Percentiles rank a stretch among this genome's conserved stretches.
These are phyloP conservation scores for Seriola dumerili DNA, from an alignment of 2,113 vertebrate genomes.

Conservation along the genomic window DNA sequence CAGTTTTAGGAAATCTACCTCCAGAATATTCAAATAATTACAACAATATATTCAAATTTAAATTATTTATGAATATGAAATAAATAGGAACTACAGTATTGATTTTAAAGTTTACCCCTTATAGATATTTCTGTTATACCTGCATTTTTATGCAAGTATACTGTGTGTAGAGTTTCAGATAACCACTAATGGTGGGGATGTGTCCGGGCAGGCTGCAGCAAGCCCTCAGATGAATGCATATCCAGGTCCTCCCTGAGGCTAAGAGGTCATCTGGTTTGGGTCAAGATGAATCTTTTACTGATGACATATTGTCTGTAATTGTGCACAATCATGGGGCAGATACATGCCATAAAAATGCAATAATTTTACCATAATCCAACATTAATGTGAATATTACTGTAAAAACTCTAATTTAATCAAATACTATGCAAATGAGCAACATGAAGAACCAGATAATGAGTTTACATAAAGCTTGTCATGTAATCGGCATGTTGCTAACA, in stretches of 20 bases:
- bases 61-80: too few species aligned
- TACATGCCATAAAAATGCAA: too few species aligned
- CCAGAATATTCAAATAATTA: too few species aligned
- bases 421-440: neutral
- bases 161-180: neutral
- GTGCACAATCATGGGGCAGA: neutral
- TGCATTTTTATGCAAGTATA: neutral
- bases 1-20: neutral
- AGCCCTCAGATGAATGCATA: constrained; percentile 14
- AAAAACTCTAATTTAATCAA: neutral
- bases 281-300: constrained; percentile 33
- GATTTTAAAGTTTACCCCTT: neutral
- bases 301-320: constrained; percentile 30
- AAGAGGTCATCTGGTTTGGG: constrained; percentile 37
- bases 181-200: neutral
- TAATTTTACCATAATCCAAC: neutral
- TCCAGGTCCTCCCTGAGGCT: constrained; percentile 20
- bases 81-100: too few species aligned
- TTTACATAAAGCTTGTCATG: constrained; percentile 31
- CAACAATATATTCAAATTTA: too few species aligned
- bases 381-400: neutral
- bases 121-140: neutral
- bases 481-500: constrained; percentile 20
- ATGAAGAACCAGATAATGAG: constrained; percentile 7
- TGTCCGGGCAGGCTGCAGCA: constrained; percentile 34